A percentile compares a stretch with the other conserved stretches of the same genome.
Conservation (phyloP, 2,797 vertebrate species). For the Ictinia mississippiensis region DNA sequence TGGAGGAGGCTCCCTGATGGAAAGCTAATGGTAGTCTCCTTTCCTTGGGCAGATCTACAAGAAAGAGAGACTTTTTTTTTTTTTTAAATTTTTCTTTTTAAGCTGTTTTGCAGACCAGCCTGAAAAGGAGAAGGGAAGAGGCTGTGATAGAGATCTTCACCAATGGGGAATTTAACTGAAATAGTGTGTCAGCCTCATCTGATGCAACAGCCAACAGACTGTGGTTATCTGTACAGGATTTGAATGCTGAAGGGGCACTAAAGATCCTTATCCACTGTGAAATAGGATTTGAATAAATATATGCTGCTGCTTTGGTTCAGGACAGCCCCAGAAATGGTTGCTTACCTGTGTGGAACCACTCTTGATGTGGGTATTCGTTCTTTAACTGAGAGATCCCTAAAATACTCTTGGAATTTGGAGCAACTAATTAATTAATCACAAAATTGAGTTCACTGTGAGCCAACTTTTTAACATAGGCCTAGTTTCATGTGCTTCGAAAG, state of each 20-base stretch:
- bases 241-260: not conserved
- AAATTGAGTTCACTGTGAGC: not conserved
- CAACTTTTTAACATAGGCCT: not conserved
- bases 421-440: not conserved
- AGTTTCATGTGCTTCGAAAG: not conserved
- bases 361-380: not conserved
- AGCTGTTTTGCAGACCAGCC: not conserved
- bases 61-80: not conserved
- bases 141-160: not conserved
- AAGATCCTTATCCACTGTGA: not conserved
- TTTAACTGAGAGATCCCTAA: not conserved
- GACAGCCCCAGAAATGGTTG: not conserved
- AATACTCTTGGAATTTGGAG: not conserved
- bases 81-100: not conserved
- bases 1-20: not conserved
- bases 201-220: not conserved
- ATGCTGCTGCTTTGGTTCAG: not conserved
- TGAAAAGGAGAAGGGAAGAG: not conserved
- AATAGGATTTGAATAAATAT: not conserved
- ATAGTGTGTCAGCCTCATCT: not conserved
- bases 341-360: not conserved
- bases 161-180: not conserved
- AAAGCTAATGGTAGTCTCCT: not conserved
- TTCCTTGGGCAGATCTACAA: not conserved
- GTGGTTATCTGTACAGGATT: not conserved